Percentiles rank a stretch among this genome's conserved stretches.
Conservation (phyloP, 2,888 invertebrate genomes). For the Eupithecia exiguata region DNA sequence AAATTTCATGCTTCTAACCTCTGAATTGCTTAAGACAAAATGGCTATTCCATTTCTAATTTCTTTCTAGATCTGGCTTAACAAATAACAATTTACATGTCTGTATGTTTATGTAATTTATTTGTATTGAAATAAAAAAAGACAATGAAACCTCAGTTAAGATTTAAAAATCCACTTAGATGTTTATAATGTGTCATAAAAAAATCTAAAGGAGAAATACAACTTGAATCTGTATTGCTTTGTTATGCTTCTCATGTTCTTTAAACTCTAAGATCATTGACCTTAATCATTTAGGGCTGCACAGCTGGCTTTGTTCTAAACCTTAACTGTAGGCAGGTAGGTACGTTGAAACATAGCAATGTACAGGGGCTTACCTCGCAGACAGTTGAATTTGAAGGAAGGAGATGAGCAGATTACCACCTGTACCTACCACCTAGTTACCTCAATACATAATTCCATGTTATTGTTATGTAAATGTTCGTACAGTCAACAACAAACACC, state of each 20-base stretch:
- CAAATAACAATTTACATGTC: too few relatives aligned
- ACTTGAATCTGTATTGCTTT: not conserved
- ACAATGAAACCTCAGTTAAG: not conserved
- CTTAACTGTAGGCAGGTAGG: not conserved
- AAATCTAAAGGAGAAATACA: not conserved
- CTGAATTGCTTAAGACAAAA: not conserved
- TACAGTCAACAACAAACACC: conserved; percentile 22
- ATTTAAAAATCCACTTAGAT: not conserved
- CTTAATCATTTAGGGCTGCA: conserved; percentile 46
- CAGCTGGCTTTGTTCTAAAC: conserved; percentile 29
- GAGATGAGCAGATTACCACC: conserved; percentile 37
- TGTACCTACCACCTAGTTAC: conserved; percentile 25
- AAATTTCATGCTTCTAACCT: conserved; percentile 1
- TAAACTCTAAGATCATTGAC: conserved; percentile 50
- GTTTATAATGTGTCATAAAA: not conserved
- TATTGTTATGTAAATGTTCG: conserved; percentile 35
- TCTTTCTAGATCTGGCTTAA: not conserved
- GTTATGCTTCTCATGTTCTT: conserved; percentile 24
- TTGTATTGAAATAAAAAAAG: not conserved
- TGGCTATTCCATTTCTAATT: not conserved
- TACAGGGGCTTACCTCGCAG: conserved; percentile 49
- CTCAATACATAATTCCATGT: conserved; percentile 36
- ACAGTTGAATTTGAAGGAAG: conserved; percentile 38
- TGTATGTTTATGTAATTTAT: not conserved
- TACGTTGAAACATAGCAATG: conserved; percentile 43